Evolutionary conservation across 2,113 vertebrate species (phyloP), one percentile per base, ranked within the genome.

Genomic region (Sorex araneus): DNA sequence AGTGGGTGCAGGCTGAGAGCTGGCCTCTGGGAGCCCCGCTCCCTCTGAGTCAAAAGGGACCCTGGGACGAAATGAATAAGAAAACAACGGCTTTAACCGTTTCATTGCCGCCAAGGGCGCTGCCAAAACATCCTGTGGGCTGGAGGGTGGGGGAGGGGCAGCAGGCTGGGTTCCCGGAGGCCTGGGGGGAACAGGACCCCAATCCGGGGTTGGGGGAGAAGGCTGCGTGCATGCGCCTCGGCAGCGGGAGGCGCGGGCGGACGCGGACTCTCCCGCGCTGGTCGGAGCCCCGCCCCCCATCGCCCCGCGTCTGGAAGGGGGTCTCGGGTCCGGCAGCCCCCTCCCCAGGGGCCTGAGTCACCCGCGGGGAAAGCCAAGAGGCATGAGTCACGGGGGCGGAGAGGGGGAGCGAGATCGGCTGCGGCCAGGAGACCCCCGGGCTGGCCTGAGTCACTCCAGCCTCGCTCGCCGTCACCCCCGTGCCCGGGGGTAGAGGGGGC

Each of bases 21-120:
- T 25, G 84, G 87, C 71, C 92, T 87, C 8, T 3, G 0, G 84
- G 93, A 92, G 87, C 92, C 94, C 25, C 21, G 88, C 79, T 73
- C 78, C 79, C 76, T 95, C 80, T 96, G 96, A 96, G 86, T 97
- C 95, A 95, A 96, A 95, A 95, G 75, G 81, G 84, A 95, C 92
- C 95, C 84, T 91, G 90, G 91, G 67, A 86, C 84, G 95, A 96
- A 93, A 96, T 96, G 97, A 96, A 96, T 97, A 97, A 96, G 93
- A 96, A 95, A 97, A 66, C 96, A 97, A 66, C 96, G 95, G 90
- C 84, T 96, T 96, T 96, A 97, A 97, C 96, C 92, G 97, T 96
- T 97, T 92, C 91, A 80, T 88, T 57, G 91, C 94, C 94, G 85
- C 67, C 74, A 81, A 28, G 43, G 84, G 85, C 89, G 93, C 87